Conservation (phyloP, 2,797 vertebrate species). For the Gymnoscopelus braueri region DNA sequence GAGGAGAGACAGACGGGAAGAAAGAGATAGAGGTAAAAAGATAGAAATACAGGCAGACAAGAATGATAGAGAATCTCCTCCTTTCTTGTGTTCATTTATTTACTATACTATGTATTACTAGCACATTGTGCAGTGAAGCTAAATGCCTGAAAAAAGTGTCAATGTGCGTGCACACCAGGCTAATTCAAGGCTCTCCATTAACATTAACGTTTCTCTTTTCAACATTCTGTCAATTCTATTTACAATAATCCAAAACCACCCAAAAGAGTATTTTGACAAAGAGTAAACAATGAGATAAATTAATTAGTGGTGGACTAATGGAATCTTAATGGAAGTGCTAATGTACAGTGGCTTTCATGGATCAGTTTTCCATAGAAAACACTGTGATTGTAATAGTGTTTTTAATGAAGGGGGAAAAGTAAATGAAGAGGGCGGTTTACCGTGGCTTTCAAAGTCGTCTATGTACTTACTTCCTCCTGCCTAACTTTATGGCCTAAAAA, state of each 20-base stretch:
- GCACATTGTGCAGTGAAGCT: conserved; percentile 52
- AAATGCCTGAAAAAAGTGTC: conserved; percentile 49
- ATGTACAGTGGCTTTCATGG: conserved; percentile 71
- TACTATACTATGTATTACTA: conserved; percentile 45
- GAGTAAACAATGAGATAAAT: conserved; percentile 67
- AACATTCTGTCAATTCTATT: conserved; percentile 62
- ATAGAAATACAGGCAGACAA: background rate
- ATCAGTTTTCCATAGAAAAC: conserved; percentile 65
- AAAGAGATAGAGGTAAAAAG: background rate
- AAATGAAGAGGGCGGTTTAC: conserved; percentile 57
- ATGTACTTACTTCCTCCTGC: conserved; percentile 52
- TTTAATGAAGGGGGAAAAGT: conserved; percentile 44
- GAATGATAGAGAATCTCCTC: background rate
- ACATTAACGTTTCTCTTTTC: conserved; percentile 68
- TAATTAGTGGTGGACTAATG: conserved; percentile 83
- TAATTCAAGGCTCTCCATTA: conserved; percentile 71
- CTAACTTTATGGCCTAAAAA: conserved; percentile 60
- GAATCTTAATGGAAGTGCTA: conserved; percentile 82
- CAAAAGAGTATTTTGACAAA: conserved; percentile 58
- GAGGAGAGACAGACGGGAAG: background rate
- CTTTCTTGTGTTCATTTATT: conserved; percentile 57
- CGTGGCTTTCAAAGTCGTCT: conserved; percentile 51
- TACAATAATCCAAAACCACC: conserved; percentile 59
- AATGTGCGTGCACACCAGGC: conserved; percentile 30
- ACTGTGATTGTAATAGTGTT: conserved; percentile 54